Conservation (phyloP, 2,797 vertebrate genomes). For the Halcyon leucocephala region DNA sequence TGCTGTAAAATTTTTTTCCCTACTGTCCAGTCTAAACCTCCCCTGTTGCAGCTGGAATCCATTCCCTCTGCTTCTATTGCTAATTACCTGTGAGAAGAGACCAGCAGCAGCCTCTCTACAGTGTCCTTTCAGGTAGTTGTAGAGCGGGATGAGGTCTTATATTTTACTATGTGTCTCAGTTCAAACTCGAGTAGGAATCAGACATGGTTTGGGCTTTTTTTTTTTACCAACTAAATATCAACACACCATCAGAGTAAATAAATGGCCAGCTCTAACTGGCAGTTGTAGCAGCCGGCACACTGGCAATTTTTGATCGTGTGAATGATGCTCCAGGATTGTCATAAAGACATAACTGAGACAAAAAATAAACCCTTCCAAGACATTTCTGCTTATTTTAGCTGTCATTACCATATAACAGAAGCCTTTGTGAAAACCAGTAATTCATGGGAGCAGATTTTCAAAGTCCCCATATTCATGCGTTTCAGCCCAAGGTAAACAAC, state of each 20-base stretch:
- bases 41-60: no score
- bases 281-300: background rate
- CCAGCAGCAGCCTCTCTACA: no score
- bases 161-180: background rate
- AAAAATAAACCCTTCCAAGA: conserved; percentile 29
- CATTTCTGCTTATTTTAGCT: conserved; percentile 22
- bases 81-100: no score
- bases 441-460: conserved; percentile 16
- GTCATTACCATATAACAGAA: background rate
- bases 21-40: no score
- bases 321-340: conserved; percentile 7
- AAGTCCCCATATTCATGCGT: background rate
- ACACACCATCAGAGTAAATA: background rate
- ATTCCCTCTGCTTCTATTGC: no score
- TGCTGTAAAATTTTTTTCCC: no score
- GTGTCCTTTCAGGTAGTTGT: no score
- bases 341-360: background rate
- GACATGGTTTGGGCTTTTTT: no score
- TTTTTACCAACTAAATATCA: background rate
- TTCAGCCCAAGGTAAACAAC: conserved; percentile 55
- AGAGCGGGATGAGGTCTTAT: background rate
- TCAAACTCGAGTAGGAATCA: background rate
- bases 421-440: background rate
- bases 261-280: background rate
- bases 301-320: conserved; percentile 6